phyloP scores from a whole-genome alignment of 2,797 vertebrate genomes.

The Oceanodroma leucorhoa region DNA sequence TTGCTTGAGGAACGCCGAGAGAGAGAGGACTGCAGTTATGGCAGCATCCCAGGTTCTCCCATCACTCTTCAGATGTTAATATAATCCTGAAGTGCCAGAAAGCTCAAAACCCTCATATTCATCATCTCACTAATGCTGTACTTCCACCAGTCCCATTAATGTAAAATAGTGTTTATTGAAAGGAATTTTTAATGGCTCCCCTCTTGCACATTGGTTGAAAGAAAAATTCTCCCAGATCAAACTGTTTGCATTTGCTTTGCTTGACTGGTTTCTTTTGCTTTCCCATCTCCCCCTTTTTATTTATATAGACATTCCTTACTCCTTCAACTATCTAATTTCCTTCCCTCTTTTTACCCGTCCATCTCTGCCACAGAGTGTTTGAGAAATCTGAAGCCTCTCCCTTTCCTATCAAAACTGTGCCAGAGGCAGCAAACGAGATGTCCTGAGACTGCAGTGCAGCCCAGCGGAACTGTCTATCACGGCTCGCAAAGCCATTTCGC shows the following conservation, averaged over 20 bases:
- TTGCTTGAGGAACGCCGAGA: not conserved
- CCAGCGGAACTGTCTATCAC: not conserved
- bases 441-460: constrained; percentile 12
- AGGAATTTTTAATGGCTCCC: constrained; percentile 24
- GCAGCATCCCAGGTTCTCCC: not conserved
- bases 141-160: constrained; percentile 37
- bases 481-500: not conserved
- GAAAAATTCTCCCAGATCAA: not conserved
- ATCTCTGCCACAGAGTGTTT: not conserved
- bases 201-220: not conserved
- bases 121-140: constrained; percentile 15
- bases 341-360: not conserved
- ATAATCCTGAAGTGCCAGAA: not conserved
- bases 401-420: not conserved
- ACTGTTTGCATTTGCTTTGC: constrained; percentile 17
- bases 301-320: not conserved
- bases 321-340: not conserved
- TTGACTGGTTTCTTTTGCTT: not conserved
- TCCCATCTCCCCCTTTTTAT: not conserved
- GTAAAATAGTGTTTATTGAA: constrained; percentile 27
- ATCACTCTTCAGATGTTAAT: not conserved
- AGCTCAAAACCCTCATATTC: not conserved
- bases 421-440: constrained; percentile 23
- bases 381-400: not conserved
- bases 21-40: not conserved